Conservation (phyloP, 2,113 vertebrate genomes). For the Etheostoma spectabile region DNA sequence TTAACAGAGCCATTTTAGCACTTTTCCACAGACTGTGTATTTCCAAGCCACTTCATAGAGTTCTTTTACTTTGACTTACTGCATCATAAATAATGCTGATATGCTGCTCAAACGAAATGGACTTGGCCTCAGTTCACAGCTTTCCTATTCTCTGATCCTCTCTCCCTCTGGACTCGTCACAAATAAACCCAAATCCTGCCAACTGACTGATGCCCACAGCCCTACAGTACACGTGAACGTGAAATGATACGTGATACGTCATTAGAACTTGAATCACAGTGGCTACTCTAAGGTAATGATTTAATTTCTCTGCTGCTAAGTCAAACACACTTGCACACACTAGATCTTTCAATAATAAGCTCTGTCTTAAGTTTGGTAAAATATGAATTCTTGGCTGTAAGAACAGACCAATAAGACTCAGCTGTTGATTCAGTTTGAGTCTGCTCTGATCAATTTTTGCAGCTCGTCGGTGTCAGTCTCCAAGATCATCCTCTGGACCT, state of each 20-base stretch:
- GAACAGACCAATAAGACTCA: neutral
- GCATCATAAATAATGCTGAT: slow-evolving; percentile 25
- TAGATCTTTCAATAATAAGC: neutral
- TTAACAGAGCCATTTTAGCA: neutral
- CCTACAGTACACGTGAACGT: neutral
- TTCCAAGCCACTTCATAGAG: slow-evolving; percentile 17
- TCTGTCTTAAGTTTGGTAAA: neutral
- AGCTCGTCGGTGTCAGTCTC: slow-evolving; percentile 9
- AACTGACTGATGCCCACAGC: slow-evolving; percentile 18
- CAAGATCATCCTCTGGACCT: neutral
- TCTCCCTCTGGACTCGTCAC: slow-evolving; percentile 19
- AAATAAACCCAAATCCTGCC: slow-evolving; percentile 50
- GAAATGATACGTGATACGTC: slow-evolving; percentile 20
- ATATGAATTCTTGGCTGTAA: neutral
- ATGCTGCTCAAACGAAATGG: slow-evolving; percentile 32
- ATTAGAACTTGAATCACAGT: slow-evolving; percentile 38
- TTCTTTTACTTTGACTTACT: slow-evolving; percentile 40
- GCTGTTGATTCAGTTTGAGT: slow-evolving; percentile 9
- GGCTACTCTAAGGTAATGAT: slow-evolving; percentile 22
- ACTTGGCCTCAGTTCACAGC: slow-evolving; percentile 52
- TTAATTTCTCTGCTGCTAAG: neutral
- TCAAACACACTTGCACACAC: neutral
- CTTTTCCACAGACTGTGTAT: neutral
- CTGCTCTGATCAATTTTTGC: slow-evolving; percentile 38
- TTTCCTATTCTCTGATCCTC: slow-evolving; percentile 33